Conservation (phyloP, 2,888 invertebrate species). For the Saturnia japonica region DNA sequence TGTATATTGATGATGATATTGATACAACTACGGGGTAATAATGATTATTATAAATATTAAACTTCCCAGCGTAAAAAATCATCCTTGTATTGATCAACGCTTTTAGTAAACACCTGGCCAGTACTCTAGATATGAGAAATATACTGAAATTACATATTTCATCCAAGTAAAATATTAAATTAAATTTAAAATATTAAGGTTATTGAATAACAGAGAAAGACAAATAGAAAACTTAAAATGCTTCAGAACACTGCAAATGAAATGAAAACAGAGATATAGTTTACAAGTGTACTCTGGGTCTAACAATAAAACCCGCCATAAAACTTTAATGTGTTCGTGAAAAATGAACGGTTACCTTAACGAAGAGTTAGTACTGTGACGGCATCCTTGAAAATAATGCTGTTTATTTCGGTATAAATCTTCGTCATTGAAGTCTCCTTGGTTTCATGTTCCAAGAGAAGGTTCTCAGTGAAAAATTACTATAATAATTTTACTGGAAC, state of each 20-base stretch:
- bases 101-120: too few relatives aligned
- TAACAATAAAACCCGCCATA: constrained; percentile 42
- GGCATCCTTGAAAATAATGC: constrained; percentile 39
- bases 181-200: not conserved
- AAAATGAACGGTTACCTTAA: constrained; percentile 35
- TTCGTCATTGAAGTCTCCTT: constrained; percentile 45
- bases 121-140: too few relatives aligned
- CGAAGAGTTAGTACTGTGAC: constrained; percentile 38
- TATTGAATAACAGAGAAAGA: not conserved
- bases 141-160: not conserved
- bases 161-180: not conserved
- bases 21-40: too few relatives aligned
- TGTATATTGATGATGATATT: too few relatives aligned
- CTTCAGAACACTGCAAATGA: not conserved
- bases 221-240: not conserved
- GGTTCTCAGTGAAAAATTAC: constrained; percentile 74
- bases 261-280: constrained; percentile 21
- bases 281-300: constrained; percentile 36
- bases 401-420: constrained; percentile 55
- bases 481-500: constrained; percentile 68
- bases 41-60: too few relatives aligned
- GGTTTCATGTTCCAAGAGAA: constrained; percentile 54
- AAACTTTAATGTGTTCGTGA: constrained; percentile 37
- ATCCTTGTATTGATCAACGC: too few relatives aligned
- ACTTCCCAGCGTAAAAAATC: too few relatives aligned